These are phyloP conservation scores for Pituophis catenifer DNA, from an alignment of 2,113 vertebrate species.

Conservation along the genomic window DNA sequence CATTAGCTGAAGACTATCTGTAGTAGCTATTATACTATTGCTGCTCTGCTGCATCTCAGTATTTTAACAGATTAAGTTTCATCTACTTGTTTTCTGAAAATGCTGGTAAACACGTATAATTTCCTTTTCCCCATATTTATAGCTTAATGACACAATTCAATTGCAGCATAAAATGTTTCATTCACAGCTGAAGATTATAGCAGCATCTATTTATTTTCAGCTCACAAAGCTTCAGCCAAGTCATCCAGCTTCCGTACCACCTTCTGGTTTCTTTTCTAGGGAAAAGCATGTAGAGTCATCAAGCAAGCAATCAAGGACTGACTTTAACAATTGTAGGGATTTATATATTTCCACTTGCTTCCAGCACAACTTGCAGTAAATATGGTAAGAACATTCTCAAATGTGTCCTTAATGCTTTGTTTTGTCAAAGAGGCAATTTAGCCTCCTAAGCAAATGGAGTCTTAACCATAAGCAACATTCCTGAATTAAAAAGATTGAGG, in stretches of 20 bases:
- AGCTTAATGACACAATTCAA: slow-evolving; percentile 8
- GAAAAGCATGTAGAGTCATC: not conserved
- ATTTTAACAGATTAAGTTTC: not conserved
- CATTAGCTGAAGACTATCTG: no score
- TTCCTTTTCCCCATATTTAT: not conserved
- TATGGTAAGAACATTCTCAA: not conserved
- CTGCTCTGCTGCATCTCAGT: not conserved
- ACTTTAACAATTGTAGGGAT: not conserved
- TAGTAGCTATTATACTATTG: not conserved
- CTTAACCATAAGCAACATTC: not conserved
- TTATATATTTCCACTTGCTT: slow-evolving; percentile 2
- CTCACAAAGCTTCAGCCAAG: slow-evolving; percentile 9
- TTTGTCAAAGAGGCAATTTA: not conserved
- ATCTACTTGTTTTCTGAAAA: slow-evolving; percentile 14
- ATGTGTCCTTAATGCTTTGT: not conserved
- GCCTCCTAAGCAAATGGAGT: not conserved
- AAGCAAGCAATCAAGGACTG: not conserved
- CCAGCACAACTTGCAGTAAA: not conserved
- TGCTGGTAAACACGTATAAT: not conserved
- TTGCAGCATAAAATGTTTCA: slow-evolving; percentile 15
- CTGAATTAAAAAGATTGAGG: not conserved
- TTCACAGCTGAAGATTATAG: slow-evolving; percentile 20
- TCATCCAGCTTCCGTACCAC: not conserved
- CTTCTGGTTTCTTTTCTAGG: not conserved
- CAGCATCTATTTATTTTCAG: slow-evolving; percentile 17